Base-by-base conservation (phyloP, 2,888 invertebrate genomes). In the Orchestes rusci region DNA sequence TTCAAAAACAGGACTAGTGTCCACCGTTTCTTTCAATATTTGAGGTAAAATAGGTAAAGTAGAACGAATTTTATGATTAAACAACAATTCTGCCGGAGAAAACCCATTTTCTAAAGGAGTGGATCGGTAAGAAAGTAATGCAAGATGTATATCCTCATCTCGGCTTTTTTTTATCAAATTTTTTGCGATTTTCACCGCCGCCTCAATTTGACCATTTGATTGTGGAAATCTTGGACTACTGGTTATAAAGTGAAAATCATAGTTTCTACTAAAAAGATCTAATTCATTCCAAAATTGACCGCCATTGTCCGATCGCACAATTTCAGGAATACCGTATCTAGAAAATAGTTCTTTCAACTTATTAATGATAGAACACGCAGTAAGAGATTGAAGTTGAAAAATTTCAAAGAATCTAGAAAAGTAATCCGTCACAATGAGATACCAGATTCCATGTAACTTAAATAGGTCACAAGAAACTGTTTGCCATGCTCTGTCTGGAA, bases 71-170 rank as follows among this genome's bases (percentile, higher is more conserved):
- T 39, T 39, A 10, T 13, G 8, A 8, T 10, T 28, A 8, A 39
- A 16, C 16, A 37, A 31, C 10, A 39, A 32, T 16, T 39, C 39
- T 12, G 31, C 39, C 10, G 31, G 39, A 15, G 28, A 28, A 16
- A 39, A 39, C 12, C 32, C 39, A 31, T 31, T 32, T 31, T 39
- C 30, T 13, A 39, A 16, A 39, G 39, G 39, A 33, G 30, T 39
- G 16, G 30, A 12, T 7, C 39, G 29, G 17, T 39, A 39, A 12
- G 39, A 12, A 8, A 39, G 16, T 10, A 39, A 31, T 13, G 39
- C 30, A 4, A 29, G 8, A 37, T n/a, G 28, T 13, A 39, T 15
- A 17, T 35, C 30, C 16, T 16, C 13, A 16, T 35, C 27, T 4
- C 16, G 7, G 16, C 18, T 16, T 34, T 34, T 34, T 18, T 34